These are phyloP conservation scores for Subacronicta megacephala DNA, from an alignment of 2,888 invertebrate species.

Conservation along the genomic window DNA sequence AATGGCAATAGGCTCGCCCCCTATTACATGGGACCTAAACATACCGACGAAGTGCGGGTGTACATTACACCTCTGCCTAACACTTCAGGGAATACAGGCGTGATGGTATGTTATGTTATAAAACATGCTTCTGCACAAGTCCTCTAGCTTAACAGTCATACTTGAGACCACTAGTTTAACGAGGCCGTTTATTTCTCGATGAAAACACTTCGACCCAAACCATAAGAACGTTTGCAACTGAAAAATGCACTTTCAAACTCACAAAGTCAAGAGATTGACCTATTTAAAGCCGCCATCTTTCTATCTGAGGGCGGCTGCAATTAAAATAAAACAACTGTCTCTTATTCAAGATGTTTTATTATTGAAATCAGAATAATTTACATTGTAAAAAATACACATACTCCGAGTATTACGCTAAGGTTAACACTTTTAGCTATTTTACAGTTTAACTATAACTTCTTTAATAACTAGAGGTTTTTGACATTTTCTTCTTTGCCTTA, in stretches of 20 bases:
- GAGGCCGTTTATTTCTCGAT: constrained; percentile 1
- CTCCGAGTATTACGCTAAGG: constrained; percentile 79
- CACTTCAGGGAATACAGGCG: too few relatives aligned
- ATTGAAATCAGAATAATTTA: constrained; percentile 89
- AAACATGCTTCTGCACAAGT: too few relatives aligned
- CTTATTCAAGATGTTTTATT: constrained; percentile 85
- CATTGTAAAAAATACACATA: constrained; percentile 90
- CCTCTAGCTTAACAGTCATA: too few relatives aligned
- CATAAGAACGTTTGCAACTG: constrained; percentile 21
- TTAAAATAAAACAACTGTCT: constrained; percentile 43
- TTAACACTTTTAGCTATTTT: constrained; percentile 83
- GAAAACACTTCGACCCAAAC: constrained; percentile 7
- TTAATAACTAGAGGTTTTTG: constrained; percentile 50
- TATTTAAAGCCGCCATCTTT: constrained; percentile 35
- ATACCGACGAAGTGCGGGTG: too few relatives aligned
- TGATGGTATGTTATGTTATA: too few relatives aligned
- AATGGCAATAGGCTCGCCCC: too few relatives aligned
- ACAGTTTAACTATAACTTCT: constrained; percentile 68
- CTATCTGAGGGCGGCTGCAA: constrained; percentile 22
- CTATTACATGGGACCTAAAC: too few relatives aligned
- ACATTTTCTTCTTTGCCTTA: constrained; percentile 37
- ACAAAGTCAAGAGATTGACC: constrained; percentile 49
- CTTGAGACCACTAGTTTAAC: too few relatives aligned
- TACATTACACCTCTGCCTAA: too few relatives aligned
- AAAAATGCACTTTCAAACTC: constrained; percentile 34